phyloP scores from a whole-genome alignment of 2,888 invertebrate species.

The Oligia fasciuncula region DNA sequence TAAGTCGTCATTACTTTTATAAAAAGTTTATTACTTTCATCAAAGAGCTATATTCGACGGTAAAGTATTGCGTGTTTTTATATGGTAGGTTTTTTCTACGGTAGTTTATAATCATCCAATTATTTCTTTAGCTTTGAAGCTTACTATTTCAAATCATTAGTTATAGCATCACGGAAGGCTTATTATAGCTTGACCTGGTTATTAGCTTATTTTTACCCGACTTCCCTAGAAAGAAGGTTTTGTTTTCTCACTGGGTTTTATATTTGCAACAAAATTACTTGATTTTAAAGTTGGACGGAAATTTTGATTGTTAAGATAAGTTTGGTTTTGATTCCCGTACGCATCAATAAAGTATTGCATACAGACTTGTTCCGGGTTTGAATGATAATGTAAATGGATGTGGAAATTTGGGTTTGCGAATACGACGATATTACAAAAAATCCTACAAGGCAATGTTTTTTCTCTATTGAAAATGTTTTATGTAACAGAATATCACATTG shows the following conservation, averaged over 20 bases:
- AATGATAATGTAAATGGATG: background rate
- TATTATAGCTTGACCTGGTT: constrained; percentile 53
- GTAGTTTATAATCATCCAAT: constrained; percentile 52
- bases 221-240: background rate
- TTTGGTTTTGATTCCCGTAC: background rate
- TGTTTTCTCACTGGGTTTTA: constrained; percentile 2
- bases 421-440: background rate
- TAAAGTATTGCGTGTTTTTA: constrained; percentile 51
- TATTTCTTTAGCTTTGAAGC: constrained; percentile 49
- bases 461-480: background rate
- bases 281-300: background rate
- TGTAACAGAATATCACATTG: background rate
- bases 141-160: constrained; percentile 54
- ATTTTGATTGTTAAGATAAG: background rate
- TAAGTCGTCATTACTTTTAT: constrained; percentile 11
- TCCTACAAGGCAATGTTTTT: background rate
- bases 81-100: constrained; percentile 24
- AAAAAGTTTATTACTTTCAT: constrained; percentile 40
- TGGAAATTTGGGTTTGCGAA: background rate
- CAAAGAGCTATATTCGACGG: constrained; percentile 31
- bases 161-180: constrained; percentile 57
- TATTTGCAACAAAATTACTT: constrained; percentile 3
- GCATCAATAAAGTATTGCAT: accelerated
- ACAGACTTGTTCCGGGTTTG: background rate
- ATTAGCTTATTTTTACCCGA: constrained; percentile 15